A percentile compares a stretch with the other conserved stretches of the same genome.
Evolutionary conservation across 2,888 invertebrate species (phyloP).

Genomic region (Athalia rosae): DNA sequence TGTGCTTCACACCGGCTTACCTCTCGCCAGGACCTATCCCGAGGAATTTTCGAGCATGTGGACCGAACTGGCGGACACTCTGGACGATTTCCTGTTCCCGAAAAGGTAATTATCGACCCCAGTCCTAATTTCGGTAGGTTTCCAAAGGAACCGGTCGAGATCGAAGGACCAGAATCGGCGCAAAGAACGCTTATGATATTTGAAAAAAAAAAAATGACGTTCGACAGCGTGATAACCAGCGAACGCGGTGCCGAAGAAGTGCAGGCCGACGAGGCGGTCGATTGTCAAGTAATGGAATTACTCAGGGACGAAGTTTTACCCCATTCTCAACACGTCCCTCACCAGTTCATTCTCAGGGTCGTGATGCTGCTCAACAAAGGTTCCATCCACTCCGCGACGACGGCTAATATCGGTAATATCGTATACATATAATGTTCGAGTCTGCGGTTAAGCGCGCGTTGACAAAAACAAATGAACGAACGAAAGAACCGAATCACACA

Average conservation of each 20-base stretch:
- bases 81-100: conserved; percentile 95
- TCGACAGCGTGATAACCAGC: conserved; percentile 72
- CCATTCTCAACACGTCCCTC: conserved; percentile 84
- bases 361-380: conserved; percentile 90
- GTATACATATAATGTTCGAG: neutral
- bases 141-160: too few species aligned
- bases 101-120: conserved; percentile 76
- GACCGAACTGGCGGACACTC: conserved; percentile 88
- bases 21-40: conserved; percentile 87
- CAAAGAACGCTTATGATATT: neutral
- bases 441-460: conserved; percentile 82
- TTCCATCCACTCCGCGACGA: conserved; percentile 86
- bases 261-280: conserved; percentile 84
- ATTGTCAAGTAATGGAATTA: conserved; percentile 88
- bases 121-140: neutral
- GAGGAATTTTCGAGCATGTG: conserved; percentile 87
- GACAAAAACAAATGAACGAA: too few species aligned
- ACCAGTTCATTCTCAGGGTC: conserved; percentile 88
- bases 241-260: conserved; percentile 76
- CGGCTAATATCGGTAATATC: conserved; percentile 74
- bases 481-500: too few species aligned
- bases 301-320: conserved; percentile 88
- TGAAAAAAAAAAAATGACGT: neutral
- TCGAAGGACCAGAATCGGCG: too few species aligned
- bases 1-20: conserved; percentile 89